These are phyloP conservation scores for Mnemiopsis leidyi DNA, from an alignment of 37 sponge, comb jelly and placozoan species.

Conservation along the genomic window DNA sequence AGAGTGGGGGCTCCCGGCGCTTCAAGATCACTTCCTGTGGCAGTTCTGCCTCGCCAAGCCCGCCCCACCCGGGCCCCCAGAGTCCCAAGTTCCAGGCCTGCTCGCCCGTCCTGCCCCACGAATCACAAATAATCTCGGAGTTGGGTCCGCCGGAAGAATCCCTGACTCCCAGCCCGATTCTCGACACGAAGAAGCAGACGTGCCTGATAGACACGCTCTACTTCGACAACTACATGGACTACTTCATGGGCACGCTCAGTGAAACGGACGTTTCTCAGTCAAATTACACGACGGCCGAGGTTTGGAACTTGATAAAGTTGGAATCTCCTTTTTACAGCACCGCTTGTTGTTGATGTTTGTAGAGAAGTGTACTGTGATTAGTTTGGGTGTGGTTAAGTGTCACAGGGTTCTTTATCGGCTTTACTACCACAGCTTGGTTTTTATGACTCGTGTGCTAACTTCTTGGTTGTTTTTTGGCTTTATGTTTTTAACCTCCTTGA, in stretches of 20 bases:
- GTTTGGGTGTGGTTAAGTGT: not conserved
- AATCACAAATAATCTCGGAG: slow-evolving; percentile 13
- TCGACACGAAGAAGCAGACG: not conserved
- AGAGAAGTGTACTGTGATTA: not conserved
- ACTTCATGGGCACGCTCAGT: not conserved
- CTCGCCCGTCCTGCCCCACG: slow-evolving; percentile 62
- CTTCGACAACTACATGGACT: slow-evolving; percentile 62
- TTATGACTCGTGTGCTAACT: not conserved
- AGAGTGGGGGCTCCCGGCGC: not conserved
- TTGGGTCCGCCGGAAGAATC: not conserved
- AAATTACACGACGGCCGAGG: slow-evolving; percentile 43
- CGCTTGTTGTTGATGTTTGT: not conserved
- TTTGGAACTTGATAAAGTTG: slow-evolving; percentile 54
- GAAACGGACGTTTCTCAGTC: slow-evolving; percentile 8
- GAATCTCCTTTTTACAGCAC: slow-evolving; percentile 25
- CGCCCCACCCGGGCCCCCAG: not conserved
- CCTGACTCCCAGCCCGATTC: not conserved
- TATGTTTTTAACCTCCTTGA: not conserved
- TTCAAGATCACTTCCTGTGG: not conserved
- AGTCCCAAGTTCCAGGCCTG: slow-evolving; percentile 22
- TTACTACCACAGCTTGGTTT: not conserved
- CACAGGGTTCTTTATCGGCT: not conserved
- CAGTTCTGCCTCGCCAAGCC: not conserved
- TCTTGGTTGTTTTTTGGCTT: not conserved
- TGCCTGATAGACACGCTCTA: not conserved